These are phyloP conservation scores for Seriola dumerili DNA, from an alignment of 2,113 vertebrate genomes.

Conservation along the genomic window DNA sequence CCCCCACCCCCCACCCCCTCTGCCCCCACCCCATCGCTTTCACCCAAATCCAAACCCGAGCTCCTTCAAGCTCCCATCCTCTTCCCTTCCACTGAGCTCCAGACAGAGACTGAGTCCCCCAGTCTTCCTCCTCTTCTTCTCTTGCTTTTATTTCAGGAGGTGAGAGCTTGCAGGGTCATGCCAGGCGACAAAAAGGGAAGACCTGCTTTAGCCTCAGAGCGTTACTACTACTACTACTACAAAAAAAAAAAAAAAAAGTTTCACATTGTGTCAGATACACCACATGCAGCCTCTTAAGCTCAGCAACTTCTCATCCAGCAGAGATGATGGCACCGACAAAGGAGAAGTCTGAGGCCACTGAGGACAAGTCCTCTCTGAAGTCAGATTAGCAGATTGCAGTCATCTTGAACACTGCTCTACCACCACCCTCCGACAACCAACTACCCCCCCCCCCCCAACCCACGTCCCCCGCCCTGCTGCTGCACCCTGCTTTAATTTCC, in stretches of 20 bases:
- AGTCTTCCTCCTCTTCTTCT: not conserved
- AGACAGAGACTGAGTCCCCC: constrained; percentile 3
- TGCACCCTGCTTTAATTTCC: constrained; percentile 85
- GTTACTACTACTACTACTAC: not conserved
- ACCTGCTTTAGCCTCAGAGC: not conserved
- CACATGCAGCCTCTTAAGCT: not conserved
- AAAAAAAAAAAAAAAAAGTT: not conserved
- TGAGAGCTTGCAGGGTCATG: not conserved
- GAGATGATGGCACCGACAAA: constrained; percentile 14
- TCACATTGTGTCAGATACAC: not conserved
- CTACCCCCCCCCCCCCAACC: constrained; percentile 29
- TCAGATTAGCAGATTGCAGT: constrained; percentile 84
- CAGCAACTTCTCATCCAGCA: not conserved
- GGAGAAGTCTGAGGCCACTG: constrained; percentile 47
- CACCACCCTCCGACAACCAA: constrained; percentile 63
- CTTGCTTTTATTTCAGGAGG: not conserved
- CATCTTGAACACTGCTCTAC: constrained; percentile 76
- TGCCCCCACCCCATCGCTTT: not conserved
- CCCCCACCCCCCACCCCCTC: not conserved
- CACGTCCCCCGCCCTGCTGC: constrained; percentile 76
- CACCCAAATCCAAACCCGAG: constrained; percentile 34
- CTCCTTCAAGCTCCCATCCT: constrained; percentile 39
- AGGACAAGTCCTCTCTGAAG: constrained; percentile 73
- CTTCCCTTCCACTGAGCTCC: constrained; percentile 27
- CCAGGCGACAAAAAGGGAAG: not conserved